Evolutionary conservation across 2,797 vertebrate genomes (phyloP).

Genomic region (Echiichthys vipera): DNA sequence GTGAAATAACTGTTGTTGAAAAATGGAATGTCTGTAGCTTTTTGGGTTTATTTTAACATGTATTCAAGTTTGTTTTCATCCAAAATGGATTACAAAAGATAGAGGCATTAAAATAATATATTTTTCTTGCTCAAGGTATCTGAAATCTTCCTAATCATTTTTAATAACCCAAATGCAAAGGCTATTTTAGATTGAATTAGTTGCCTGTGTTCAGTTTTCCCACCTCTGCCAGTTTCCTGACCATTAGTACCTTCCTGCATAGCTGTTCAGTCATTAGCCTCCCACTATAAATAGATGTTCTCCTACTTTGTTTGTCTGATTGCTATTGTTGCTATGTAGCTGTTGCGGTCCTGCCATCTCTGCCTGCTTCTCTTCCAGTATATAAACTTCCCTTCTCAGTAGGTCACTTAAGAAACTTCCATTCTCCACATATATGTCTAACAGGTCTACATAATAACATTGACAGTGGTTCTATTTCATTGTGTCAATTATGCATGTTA

Average conservation of each 20-base stretch:
- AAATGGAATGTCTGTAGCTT: too few relatives aligned
- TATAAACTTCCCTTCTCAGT: not conserved
- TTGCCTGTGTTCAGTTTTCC: not conserved
- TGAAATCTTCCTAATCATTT: not conserved
- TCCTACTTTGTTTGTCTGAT: not conserved
- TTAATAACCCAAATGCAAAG: not conserved
- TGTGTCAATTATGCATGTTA: too few relatives aligned
- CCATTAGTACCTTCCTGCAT: not conserved
- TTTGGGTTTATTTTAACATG: too few relatives aligned
- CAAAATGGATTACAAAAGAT: too few relatives aligned
- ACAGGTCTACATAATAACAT: not conserved
- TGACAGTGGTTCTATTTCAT: too few relatives aligned
- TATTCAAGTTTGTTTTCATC: too few relatives aligned
- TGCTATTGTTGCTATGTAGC: not conserved
- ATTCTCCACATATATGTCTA: not conserved
- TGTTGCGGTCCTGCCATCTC: not conserved
- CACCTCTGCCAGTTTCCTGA: not conserved
- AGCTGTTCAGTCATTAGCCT: not conserved
- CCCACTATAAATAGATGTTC: not conserved
- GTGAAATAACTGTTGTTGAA: too few relatives aligned
- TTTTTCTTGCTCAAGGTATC: not conserved
- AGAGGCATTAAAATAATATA: too few relatives aligned
- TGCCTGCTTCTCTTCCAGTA: not conserved
- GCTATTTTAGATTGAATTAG: not conserved
- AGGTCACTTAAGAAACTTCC: not conserved